Evolutionary conservation across 2,797 vertebrate species (phyloP), one percentile per base, ranked within the genome.

Genomic region (Leucoraja ocellata): DNA sequence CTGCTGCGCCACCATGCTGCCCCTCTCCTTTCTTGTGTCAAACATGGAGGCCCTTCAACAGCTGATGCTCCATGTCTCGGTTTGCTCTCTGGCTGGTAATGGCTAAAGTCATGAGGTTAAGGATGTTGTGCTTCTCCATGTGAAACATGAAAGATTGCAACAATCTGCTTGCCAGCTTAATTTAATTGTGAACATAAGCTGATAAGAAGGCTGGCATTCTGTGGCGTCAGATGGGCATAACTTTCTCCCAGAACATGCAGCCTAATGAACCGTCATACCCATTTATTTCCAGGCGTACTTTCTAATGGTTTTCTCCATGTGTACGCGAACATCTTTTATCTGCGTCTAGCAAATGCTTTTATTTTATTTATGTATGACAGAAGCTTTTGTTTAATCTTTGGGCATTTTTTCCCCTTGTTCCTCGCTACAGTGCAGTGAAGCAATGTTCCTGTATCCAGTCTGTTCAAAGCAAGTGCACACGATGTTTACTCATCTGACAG

Each of bases 231-330:
- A 98, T 98, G 98, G 98, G 97, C 97, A 74, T 23, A 25, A 92
- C 54, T 7, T 97, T 97, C 97, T 97, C 97, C 97, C 28, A 97
- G 98, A 98, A 98, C 98, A 97, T 96, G 97, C 97, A 98, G 97
- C 97, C 98, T 98, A 99, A 99, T 99, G 98, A 99, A 97, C 98
- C 98, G 96, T 98, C 98, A 98, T 97, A 98, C 98, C 98, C 97
- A 95, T 96, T 97, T 97, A 95, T 97, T 46, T 96, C 96, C 95
- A 95, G 97, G 97, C 97, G 96, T 97, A 96, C 95, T 97, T 25
- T 96, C 97, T 98, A 98, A 98, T 98, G 97, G 97, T 97, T 96
- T 97, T 97, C 97, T 97, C 97, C 98, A 98, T 98, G 98, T 98
- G 97, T 96, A 98, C 96, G 96, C 96, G 96, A 97, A 97, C 96